phyloP scores from a whole-genome alignment of 2,797 vertebrate genomes.

The Rallus crepitans region DNA sequence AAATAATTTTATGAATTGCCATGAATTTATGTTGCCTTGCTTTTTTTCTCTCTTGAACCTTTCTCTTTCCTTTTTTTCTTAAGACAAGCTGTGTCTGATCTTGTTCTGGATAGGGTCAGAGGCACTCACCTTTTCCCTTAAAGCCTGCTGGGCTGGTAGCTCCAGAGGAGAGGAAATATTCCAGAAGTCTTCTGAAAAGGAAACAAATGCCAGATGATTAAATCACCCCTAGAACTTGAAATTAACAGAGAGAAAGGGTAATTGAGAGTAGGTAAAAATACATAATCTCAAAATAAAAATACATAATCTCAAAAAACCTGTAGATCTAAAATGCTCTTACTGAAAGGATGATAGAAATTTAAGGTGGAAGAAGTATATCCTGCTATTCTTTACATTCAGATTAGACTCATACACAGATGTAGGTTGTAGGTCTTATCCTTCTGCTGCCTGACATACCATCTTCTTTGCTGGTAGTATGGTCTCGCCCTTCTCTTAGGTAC shows the following conservation, averaged over 20 bases:
- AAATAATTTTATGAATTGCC: background rate
- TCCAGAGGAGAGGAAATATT: background rate
- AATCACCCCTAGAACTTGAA: background rate
- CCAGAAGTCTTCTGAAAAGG: background rate
- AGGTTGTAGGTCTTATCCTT: background rate
- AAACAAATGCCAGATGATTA: background rate
- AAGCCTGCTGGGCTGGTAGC: background rate
- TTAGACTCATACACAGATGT: background rate
- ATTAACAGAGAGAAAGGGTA: background rate
- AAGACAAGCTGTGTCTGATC: background rate
- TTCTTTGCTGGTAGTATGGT: background rate
- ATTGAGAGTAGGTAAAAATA: background rate
- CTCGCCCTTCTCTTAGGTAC: background rate
- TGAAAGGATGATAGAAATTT: background rate
- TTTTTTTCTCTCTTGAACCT: background rate
- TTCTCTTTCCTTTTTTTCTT: background rate
- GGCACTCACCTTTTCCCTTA: background rate
- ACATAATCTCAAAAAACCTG: background rate
- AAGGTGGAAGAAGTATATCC: background rate
- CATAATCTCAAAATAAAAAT: background rate
- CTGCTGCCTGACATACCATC: background rate
- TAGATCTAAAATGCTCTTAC: background rate
- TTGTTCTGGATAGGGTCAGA: background rate
- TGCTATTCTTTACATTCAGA: background rate
- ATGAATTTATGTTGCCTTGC: background rate